Evolutionary conservation across 2,888 invertebrate genomes (phyloP).

Genomic region (Drosophila paramelanica): DNA sequence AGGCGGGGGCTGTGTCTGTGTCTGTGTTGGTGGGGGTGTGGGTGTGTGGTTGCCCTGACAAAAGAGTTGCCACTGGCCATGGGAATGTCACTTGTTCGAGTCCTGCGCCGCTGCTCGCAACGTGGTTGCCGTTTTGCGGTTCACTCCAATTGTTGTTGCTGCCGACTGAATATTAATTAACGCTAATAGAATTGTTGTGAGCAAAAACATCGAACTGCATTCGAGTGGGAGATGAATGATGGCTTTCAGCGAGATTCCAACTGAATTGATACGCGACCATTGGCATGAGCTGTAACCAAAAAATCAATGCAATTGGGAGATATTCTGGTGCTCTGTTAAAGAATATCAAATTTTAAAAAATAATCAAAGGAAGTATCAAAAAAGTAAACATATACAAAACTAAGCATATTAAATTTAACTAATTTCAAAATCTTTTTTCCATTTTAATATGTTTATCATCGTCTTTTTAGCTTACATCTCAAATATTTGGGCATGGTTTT

Average conservation of each 20-base stretch:
- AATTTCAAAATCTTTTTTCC: too few relatives aligned
- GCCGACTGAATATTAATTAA: conserved; percentile 74
- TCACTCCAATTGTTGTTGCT: conserved; percentile 33
- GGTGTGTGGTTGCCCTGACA: conserved; percentile 13
- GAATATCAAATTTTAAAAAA: neutral
- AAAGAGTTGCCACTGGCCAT: conserved; percentile 41
- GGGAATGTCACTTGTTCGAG: conserved; percentile 45
- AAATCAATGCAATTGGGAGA: neutral
- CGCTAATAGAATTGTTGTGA: conserved; percentile 72
- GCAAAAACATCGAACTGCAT: conserved; percentile 52
- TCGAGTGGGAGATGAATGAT: conserved; percentile 58
- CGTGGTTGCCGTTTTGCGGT: conserved; percentile 51
- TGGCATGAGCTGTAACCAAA: conserved; percentile 18
- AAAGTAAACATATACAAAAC: too few relatives aligned
- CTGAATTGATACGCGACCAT: conserved; percentile 29
- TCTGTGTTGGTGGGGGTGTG: conserved; percentile 8
- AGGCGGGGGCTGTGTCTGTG: conserved; percentile 3
- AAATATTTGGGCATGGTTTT: too few relatives aligned
- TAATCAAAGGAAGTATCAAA: too few relatives aligned
- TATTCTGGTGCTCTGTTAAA: neutral
- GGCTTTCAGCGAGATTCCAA: conserved; percentile 52
- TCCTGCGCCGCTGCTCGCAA: conserved; percentile 40
- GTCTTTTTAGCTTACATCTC: too few relatives aligned
- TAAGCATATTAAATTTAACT: too few relatives aligned
- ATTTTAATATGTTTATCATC: too few relatives aligned